Evolutionary conservation across 2,888 invertebrate species (phyloP).

Genomic region (Oconnorella tubifera): DNA sequence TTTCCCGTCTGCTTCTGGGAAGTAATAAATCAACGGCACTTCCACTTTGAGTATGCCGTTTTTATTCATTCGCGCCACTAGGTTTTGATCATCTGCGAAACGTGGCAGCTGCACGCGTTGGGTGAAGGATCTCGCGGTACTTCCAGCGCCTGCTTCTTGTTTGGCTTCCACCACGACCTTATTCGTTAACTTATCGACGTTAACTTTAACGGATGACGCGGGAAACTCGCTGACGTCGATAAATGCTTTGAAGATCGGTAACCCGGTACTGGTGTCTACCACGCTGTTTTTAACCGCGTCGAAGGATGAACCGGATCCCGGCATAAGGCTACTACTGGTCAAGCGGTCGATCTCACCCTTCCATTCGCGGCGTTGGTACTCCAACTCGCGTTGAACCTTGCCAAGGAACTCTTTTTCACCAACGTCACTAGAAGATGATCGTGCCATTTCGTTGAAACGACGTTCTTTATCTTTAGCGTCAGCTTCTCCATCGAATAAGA

Average conservation of each 20-base stretch:
- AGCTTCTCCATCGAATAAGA: not conserved
- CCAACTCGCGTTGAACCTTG: conserved; percentile 35
- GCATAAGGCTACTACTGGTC: not conserved
- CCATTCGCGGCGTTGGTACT: conserved; percentile 30
- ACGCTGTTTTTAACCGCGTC: conserved; percentile 28
- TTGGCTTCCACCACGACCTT: conserved; percentile 25
- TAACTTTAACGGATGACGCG: conserved; percentile 23
- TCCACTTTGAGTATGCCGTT: conserved; percentile 33
- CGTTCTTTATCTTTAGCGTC: not conserved
- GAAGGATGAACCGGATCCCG: not conserved
- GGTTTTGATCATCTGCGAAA: conserved; percentile 30
- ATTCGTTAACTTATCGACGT: conserved; percentile 31
- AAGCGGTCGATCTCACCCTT: conserved; percentile 28
- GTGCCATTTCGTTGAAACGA: not conserved
- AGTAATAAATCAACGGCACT: conserved; percentile 38
- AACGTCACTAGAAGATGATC: not conserved
- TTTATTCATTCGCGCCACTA: conserved; percentile 26
- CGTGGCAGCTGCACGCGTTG: conserved; percentile 21
- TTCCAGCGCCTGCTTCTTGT: conserved; percentile 9
- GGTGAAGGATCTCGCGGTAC: conserved; percentile 19
- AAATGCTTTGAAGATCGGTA: conserved; percentile 32
- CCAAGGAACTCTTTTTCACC: conserved; percentile 28
- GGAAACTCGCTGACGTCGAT: conserved; percentile 33
- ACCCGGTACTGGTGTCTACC: conserved; percentile 30
- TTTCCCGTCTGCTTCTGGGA: conserved; percentile 22